Conservation (phyloP, 2,888 invertebrate genomes). For the Drosophila lacicola region DNA sequence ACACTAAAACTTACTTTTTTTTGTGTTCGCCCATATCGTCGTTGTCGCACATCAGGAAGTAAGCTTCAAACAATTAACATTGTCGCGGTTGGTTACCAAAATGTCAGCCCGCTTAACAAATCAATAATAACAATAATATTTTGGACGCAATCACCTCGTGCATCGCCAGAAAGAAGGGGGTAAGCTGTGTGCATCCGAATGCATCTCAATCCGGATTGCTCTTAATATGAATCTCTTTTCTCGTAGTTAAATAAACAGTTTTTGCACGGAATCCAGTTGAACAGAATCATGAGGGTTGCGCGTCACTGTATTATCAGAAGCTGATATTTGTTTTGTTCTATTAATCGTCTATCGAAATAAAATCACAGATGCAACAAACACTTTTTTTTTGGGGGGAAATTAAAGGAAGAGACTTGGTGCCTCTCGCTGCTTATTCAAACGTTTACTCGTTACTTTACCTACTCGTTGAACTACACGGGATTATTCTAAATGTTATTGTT, state of each 20-base stretch:
- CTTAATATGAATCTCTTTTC: not conserved
- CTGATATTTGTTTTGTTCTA: no score
- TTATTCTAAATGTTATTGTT: no score
- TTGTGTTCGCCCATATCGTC: not conserved
- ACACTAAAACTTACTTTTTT: not conserved
- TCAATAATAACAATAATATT: not conserved
- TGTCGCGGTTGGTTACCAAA: not conserved
- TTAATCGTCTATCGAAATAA: no score
- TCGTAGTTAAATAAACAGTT: not conserved
- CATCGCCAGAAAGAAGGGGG: slow-evolving; percentile 6
- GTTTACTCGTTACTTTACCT: no score
- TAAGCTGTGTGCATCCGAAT: not conserved
- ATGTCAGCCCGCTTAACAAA: not conserved
- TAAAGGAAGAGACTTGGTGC: no score
- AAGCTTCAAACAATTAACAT: not conserved
- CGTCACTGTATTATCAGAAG: not conserved
- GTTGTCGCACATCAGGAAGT: slow-evolving; percentile 7
- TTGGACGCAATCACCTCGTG: not conserved
- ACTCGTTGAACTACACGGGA: no score
- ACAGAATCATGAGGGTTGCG: slow-evolving; percentile 5
- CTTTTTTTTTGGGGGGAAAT: no score
- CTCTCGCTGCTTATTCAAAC: no score
- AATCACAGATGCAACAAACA: no score
- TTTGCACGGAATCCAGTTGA: slow-evolving; percentile 14
- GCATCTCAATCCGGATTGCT: not conserved